Evolutionary conservation across 2,797 vertebrate genomes (phyloP).

Genomic region (Tragopan temminckii): DNA sequence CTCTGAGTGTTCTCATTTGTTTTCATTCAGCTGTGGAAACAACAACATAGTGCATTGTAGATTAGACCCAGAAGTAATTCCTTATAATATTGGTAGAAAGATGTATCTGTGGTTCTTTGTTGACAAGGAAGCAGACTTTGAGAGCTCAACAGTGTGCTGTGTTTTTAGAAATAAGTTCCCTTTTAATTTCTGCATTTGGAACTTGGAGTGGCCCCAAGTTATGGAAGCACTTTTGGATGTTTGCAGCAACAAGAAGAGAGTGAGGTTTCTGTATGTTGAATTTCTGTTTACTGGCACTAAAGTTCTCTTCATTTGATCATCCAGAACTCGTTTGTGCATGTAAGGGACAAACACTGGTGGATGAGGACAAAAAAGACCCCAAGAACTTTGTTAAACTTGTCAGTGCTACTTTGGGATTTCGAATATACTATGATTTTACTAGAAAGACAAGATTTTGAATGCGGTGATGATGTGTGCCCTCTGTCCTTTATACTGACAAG

Average conservation of each 20-base stretch:
- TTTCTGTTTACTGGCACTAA: neutral
- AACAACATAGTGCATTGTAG: neutral
- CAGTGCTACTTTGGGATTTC: neutral
- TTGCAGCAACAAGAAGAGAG: neutral
- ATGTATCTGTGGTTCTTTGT: neutral
- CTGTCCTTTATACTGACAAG: neutral
- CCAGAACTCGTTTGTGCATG: neutral
- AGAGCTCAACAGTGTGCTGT: neutral
- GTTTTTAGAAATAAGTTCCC: neutral
- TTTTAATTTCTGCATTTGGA: neutral
- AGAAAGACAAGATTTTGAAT: neutral
- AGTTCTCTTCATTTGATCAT: neutral
- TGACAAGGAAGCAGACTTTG: slow-evolving; percentile 16
- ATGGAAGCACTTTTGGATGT: neutral
- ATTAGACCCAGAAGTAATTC: slow-evolving; percentile 8
- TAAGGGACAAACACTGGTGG: neutral
- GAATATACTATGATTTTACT: neutral
- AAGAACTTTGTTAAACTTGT: neutral
- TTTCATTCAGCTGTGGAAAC: neutral
- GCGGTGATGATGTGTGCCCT: neutral
- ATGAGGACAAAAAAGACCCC: neutral
- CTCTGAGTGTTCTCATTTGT: neutral
- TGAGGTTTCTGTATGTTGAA: neutral
- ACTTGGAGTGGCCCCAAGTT: neutral
- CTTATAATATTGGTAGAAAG: neutral